phyloP scores from a whole-genome alignment of 2,888 invertebrate genomes.

The Arge pagana region DNA sequence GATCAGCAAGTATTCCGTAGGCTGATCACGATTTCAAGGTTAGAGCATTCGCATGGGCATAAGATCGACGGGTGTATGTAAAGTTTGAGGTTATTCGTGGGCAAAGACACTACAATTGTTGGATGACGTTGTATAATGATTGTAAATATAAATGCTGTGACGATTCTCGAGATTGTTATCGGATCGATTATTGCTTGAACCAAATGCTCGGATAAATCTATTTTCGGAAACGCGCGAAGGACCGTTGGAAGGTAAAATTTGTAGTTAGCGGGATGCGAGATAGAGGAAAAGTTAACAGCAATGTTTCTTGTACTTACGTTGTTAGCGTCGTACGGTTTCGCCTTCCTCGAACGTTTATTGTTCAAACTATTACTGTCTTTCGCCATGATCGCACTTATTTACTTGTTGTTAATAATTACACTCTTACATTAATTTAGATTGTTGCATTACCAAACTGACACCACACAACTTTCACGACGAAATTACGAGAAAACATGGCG shows the following conservation, averaged over 20 bases:
- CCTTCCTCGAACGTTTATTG: slow-evolving; percentile 50
- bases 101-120: slow-evolving; percentile 35
- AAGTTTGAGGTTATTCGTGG: slow-evolving; percentile 41
- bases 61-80: slow-evolving; percentile 16
- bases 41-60: slow-evolving; percentile 15
- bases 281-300: too few relatives aligned
- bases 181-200: slow-evolving; percentile 28
- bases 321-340: slow-evolving; percentile 59
- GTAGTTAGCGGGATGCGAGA: slow-evolving; percentile 21
- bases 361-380: slow-evolving; percentile 52
- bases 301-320: slow-evolving; percentile 59
- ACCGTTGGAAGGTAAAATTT: slow-evolving; percentile 26
- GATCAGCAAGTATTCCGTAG: too few relatives aligned
- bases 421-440: slow-evolving; percentile 39
- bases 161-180: slow-evolving; percentile 31
- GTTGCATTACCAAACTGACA: slow-evolving; percentile 50
- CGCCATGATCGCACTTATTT: slow-evolving; percentile 46
- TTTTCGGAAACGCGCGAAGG: slow-evolving; percentile 34
- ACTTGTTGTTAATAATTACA: slow-evolving; percentile 28
- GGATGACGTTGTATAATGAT: neutral
- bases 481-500: slow-evolving; percentile 54
- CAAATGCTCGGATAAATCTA: slow-evolving; percentile 34
- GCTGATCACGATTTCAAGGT: slow-evolving; percentile 21
- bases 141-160: neutral
- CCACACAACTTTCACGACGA: slow-evolving; percentile 45